Evolutionary conservation across 2,113 vertebrate genomes (phyloP).

Genomic region (Epinephelus moara): DNA sequence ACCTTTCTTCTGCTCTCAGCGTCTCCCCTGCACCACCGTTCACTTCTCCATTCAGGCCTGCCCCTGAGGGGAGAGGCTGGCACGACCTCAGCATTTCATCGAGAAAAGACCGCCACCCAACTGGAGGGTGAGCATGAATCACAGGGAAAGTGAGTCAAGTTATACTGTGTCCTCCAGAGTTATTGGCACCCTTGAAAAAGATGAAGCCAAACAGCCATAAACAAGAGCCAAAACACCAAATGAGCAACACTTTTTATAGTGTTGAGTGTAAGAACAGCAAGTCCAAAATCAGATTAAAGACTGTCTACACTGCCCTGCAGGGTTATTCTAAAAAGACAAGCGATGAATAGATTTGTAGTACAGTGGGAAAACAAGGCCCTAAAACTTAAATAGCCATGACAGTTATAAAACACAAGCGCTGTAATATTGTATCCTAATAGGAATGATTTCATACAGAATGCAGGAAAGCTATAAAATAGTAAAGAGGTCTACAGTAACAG

Average conservation of each 20-base stretch:
- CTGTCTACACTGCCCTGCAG: not conserved
- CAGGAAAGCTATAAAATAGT: conserved; percentile 10
- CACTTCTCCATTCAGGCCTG: conserved; percentile 51
- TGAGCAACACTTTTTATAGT: conserved; percentile 1
- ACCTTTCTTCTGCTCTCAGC: conserved; percentile 84
- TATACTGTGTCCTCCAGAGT: conserved; percentile 35
- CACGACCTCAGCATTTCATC: conserved; percentile 48
- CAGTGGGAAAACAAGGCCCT: not conserved
- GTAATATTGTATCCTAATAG: conserved; percentile 13
- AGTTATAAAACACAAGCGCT: conserved; percentile 9
- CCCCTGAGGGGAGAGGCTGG: conserved; percentile 42
- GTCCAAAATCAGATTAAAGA: conserved; percentile 20
- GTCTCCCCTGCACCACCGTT: conserved; percentile 71
- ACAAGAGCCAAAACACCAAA: conserved; percentile 20
- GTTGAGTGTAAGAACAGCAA: not conserved
- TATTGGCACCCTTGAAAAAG: conserved; percentile 31
- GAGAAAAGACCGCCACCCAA: conserved; percentile 2
- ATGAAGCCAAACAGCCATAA: conserved; percentile 9
- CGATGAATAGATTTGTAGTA: not conserved
- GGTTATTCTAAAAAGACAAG: not conserved
- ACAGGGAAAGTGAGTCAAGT: conserved; percentile 33
- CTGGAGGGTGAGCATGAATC: conserved; percentile 40
- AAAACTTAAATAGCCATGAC: conserved; percentile 8
- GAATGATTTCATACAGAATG: conserved; percentile 19
- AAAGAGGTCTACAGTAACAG: conserved; percentile 8